Evolutionary conservation across 1,140 invertebrate genomes (phyloP).

Genomic region (Bombus sibiricus): DNA sequence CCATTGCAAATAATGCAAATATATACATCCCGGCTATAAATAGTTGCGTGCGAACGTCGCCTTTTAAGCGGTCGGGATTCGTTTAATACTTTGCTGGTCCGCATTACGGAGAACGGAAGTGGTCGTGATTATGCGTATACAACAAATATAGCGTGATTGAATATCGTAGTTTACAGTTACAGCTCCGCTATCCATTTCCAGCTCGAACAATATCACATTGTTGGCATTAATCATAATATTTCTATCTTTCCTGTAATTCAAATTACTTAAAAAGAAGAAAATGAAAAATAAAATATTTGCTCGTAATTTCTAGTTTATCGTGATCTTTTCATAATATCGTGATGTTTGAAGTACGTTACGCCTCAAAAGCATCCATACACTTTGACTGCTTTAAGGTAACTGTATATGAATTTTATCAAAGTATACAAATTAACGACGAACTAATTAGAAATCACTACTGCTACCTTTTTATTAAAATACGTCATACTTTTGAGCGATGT

Average conservation of each 20-base stretch:
- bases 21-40: slow-evolving; percentile 39
- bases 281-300: not conserved
- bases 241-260: not conserved
- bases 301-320: not conserved
- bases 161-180: not conserved
- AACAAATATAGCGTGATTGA: slow-evolving; percentile 25
- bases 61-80: slow-evolving; percentile 41
- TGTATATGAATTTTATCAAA: too few species aligned
- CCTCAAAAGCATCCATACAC: too few species aligned
- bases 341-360: too few species aligned
- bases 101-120: slow-evolving; percentile 42
- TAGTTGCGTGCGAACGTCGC: slow-evolving; percentile 42
- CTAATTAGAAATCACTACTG: too few species aligned
- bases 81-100: slow-evolving; percentile 43
- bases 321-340: too few species aligned
- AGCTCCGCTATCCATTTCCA: not conserved
- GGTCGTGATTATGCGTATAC: slow-evolving; percentile 15
- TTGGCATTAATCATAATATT: not conserved
- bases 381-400: too few species aligned
- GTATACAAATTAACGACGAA: too few species aligned
- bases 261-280: not conserved
- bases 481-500: too few species aligned
- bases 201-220: not conserved
- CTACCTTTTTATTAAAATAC: too few species aligned
- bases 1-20: slow-evolving; percentile 15